Conservation (phyloP, 2,797 vertebrate species). For the Rhinatrema bivittatum region DNA sequence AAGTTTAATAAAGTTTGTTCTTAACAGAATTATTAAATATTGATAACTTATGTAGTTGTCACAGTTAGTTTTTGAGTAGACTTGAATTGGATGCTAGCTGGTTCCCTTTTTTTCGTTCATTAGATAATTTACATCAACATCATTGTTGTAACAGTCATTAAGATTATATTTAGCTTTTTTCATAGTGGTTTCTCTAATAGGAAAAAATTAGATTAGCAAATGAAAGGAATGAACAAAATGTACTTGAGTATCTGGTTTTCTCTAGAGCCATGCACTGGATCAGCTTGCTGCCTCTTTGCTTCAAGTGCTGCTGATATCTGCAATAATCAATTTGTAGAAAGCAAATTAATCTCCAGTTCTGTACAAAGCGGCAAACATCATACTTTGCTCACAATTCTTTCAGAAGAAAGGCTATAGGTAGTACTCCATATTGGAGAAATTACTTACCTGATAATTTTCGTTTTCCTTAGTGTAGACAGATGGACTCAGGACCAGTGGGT, state of each 20-base stretch:
- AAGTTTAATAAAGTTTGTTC: too few species aligned
- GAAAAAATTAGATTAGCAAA: conserved; percentile 6
- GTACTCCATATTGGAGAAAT: too few species aligned
- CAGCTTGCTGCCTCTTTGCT: conserved; percentile 35
- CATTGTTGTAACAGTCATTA: background rate
- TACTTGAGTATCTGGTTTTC: conserved; percentile 42
- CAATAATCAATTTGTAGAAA: conserved; percentile 27
- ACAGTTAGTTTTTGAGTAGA: too few species aligned
- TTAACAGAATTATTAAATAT: too few species aligned
- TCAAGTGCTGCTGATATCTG: conserved; percentile 41
- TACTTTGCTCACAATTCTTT: background rate
- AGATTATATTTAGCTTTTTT: background rate
- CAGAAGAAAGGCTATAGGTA: too few species aligned
- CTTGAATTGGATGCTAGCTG: too few species aligned
- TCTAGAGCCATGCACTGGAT: conserved; percentile 31
- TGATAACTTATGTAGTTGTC: too few species aligned
- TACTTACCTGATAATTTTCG: too few species aligned
- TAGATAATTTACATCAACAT: background rate
- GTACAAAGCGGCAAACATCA: background rate
- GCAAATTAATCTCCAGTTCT: conserved; percentile 15
- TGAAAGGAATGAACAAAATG: conserved; percentile 10
- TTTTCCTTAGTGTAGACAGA: too few species aligned
- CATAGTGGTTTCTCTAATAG: background rate
- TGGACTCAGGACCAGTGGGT: too few species aligned
- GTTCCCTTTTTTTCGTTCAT: too few species aligned